Evolutionary conservation across 2,113 vertebrate species (phyloP).

Genomic region (Seriola dumerili): DNA sequence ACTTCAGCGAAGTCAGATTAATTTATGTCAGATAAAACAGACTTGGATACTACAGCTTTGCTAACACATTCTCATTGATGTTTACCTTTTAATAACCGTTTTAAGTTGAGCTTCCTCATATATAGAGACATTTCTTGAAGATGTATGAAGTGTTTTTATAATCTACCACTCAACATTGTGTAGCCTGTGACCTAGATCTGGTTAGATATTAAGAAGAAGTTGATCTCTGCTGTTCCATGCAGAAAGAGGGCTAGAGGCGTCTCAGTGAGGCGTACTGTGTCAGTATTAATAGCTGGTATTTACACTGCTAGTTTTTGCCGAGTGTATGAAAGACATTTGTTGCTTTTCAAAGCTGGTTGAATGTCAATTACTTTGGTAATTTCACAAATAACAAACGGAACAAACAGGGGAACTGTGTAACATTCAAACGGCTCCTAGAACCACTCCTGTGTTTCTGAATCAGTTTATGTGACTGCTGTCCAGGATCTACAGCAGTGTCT

Average conservation of each 20-base stretch:
- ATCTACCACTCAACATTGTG: too few relatives aligned
- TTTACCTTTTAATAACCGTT: not conserved
- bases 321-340: not conserved
- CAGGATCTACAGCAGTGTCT: not conserved
- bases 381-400: not conserved
- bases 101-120: not conserved
- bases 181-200: not conserved
- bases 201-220: not conserved
- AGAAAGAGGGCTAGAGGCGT: not conserved
- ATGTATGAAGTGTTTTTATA: not conserved
- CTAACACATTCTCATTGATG: not conserved
- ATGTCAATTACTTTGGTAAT: not conserved
- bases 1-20: too few relatives aligned
- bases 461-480: not conserved
- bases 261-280: not conserved
- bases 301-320: not conserved
- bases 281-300: not conserved
- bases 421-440: not conserved
- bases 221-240: not conserved
- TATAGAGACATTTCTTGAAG: not conserved
- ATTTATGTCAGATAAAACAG: not conserved
- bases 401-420: not conserved
- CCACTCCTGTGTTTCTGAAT: not conserved
- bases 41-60: not conserved
- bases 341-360: not conserved